These are phyloP conservation scores for Terrapene triunguis DNA, from an alignment of 2,113 vertebrate species.

Conservation along the genomic window DNA sequence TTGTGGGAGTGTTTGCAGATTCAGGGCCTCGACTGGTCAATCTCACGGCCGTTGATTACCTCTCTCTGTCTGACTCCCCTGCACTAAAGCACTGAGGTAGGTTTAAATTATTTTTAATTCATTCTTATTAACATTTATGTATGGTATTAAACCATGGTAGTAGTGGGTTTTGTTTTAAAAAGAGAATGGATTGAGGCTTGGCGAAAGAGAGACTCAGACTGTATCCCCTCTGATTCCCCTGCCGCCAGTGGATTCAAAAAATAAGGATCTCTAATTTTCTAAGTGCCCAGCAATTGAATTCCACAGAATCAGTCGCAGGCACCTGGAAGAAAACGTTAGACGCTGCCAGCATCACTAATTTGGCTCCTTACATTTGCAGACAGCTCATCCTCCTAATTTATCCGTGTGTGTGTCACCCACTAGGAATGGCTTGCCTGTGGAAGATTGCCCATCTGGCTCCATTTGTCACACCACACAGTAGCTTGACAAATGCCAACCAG, in stretches of 20 bases:
- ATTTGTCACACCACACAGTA: background rate
- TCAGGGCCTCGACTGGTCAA: background rate
- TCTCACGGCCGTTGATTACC: background rate
- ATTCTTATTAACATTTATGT: background rate
- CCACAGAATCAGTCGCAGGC: background rate
- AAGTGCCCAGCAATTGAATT: background rate
- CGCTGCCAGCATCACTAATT: background rate
- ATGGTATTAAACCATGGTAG: background rate
- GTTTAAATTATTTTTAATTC: background rate
- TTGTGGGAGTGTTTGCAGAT: background rate
- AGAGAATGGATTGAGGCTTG: background rate
- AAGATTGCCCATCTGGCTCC: background rate
- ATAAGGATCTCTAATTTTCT: conserved; percentile 6
- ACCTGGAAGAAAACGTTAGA: background rate
- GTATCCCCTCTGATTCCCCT: background rate
- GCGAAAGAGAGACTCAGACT: background rate
- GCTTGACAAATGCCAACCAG: conserved; percentile 7
- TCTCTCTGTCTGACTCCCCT: background rate
- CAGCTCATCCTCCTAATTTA: background rate
- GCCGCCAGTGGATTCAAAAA: conserved; percentile 8
- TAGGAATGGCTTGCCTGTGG: background rate
- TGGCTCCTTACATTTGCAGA: background rate
- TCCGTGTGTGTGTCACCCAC: background rate
- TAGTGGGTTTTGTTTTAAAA: conserved; percentile 8
- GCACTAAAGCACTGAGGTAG: background rate